A percentile compares a stretch with the other conserved stretches of the same genome.
These are phyloP conservation scores for Brotogeris chrysoptera DNA, from an alignment of 2,797 vertebrate genomes.

Conservation along the genomic window DNA sequence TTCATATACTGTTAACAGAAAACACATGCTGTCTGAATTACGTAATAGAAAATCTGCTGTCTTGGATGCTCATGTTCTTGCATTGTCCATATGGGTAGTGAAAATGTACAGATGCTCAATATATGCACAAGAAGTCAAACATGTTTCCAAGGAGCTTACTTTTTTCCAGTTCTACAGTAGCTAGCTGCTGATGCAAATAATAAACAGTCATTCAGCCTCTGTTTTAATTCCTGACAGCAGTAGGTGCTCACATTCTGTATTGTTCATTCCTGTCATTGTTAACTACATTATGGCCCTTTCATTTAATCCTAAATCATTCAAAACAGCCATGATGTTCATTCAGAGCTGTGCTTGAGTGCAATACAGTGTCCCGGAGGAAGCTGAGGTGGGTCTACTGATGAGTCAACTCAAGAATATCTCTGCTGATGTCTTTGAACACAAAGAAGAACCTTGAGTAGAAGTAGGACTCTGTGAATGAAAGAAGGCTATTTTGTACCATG, in stretches of 20 bases:
- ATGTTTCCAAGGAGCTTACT: not conserved
- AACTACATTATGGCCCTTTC: not conserved
- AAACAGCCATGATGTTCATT: not conserved
- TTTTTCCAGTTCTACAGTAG: not conserved
- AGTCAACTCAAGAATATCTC: not conserved
- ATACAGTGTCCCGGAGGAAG: not conserved
- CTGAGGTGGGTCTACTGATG: not conserved
- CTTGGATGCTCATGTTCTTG: not conserved
- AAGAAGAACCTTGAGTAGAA: not conserved
- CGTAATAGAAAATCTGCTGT: not conserved
- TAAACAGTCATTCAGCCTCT: not conserved
- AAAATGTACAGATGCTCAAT: not conserved
- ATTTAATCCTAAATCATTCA: not conserved
- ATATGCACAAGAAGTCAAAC: not conserved
- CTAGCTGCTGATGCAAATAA: not conserved
- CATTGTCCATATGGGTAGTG: not conserved
- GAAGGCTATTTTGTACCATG: not conserved
- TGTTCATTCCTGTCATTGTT: not conserved
- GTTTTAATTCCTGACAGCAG: not conserved
- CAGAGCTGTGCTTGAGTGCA: not conserved
- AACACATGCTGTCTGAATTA: not conserved
- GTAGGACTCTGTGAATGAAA: not conserved
- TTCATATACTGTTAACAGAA: not conserved
- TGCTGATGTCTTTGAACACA: not conserved
- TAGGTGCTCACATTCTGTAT: not conserved